These are phyloP conservation scores for Hydropsyche betteni DNA, from an alignment of 2,888 invertebrate species.

Conservation along the genomic window DNA sequence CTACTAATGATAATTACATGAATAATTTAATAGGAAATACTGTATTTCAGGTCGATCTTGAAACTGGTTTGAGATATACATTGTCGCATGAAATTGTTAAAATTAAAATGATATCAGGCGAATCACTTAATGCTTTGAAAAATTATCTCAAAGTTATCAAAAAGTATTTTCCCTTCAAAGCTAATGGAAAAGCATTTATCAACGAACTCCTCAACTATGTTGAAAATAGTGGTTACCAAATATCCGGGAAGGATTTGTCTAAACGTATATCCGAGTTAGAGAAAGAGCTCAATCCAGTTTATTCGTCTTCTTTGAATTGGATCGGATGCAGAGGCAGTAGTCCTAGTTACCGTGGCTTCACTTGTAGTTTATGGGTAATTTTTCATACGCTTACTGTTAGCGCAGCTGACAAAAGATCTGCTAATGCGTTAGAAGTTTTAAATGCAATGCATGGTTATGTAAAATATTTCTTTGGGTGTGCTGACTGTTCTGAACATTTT, in stretches of 20 bases:
- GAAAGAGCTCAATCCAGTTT: constrained; percentile 66
- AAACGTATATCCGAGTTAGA: constrained; percentile 67
- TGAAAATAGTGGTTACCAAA: constrained; percentile 56
- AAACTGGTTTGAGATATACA: constrained; percentile 84
- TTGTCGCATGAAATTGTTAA: constrained; percentile 85
- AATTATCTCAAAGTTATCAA: constrained; percentile 76
- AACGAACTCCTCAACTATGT: constrained; percentile 68
- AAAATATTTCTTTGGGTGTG: constrained; percentile 92
- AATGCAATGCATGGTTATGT: constrained; percentile 88
- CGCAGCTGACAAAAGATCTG: constrained; percentile 66
- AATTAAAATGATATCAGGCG: constrained; percentile 73
- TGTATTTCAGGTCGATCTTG: constrained; percentile 87
- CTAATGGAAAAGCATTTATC: constrained; percentile 73
- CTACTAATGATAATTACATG: neutral
- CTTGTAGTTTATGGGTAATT: constrained; percentile 94
- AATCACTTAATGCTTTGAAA: constrained; percentile 76
- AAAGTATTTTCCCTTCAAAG: constrained; percentile 82
- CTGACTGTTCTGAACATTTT: constrained; percentile 91
- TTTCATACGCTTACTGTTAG: constrained; percentile 92
- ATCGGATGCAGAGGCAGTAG: constrained; percentile 85
- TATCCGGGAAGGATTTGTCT: constrained; percentile 70
- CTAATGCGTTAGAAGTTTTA: constrained; percentile 75
- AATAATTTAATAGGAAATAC: constrained; percentile 60
- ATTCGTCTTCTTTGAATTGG: constrained; percentile 69
- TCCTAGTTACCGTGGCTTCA: constrained; percentile 81